Conservation (phyloP, 1,140 invertebrate species). For the Ceratina australensis region DNA sequence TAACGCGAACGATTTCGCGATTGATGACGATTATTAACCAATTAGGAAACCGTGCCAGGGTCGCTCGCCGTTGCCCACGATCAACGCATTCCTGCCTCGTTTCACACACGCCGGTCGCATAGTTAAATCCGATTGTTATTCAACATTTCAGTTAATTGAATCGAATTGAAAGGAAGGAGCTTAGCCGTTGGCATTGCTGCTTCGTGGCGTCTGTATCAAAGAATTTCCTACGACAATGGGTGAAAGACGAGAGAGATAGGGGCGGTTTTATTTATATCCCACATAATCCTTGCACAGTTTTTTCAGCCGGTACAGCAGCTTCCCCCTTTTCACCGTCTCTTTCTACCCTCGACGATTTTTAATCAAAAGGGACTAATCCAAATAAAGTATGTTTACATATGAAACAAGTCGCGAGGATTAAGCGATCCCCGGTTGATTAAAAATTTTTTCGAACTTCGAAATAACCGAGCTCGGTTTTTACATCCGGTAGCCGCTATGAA, state of each 20-base stretch:
- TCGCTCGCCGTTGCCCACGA: slow-evolving; percentile 26
- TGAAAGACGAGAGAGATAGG: slow-evolving; percentile 21
- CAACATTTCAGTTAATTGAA: too few species aligned
- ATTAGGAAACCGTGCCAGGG: slow-evolving; percentile 54
- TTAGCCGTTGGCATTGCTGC: background rate
- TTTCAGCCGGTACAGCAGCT: background rate
- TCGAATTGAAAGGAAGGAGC: background rate
- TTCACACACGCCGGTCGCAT: background rate
- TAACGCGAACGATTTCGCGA: slow-evolving; percentile 46
- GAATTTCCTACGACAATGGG: background rate
- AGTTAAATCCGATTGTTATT: too few species aligned
- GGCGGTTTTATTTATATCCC: slow-evolving; percentile 37
- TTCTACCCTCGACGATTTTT: background rate
- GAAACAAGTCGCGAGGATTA: background rate
- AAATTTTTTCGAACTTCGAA: background rate
- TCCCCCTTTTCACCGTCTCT: background rate
- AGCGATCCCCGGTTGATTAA: background rate
- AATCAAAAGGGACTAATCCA: too few species aligned
- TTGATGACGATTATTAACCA: slow-evolving; percentile 48
- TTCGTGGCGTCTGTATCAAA: slow-evolving; percentile 12
- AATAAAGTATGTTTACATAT: too few species aligned
- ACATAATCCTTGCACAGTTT: slow-evolving; percentile 7
- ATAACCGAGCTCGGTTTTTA: background rate
- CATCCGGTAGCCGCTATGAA: background rate
- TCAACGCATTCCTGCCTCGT: slow-evolving; percentile 19